phyloP scores from a whole-genome alignment of 2,888 invertebrate genomes.

The Arenicola marina region DNA sequence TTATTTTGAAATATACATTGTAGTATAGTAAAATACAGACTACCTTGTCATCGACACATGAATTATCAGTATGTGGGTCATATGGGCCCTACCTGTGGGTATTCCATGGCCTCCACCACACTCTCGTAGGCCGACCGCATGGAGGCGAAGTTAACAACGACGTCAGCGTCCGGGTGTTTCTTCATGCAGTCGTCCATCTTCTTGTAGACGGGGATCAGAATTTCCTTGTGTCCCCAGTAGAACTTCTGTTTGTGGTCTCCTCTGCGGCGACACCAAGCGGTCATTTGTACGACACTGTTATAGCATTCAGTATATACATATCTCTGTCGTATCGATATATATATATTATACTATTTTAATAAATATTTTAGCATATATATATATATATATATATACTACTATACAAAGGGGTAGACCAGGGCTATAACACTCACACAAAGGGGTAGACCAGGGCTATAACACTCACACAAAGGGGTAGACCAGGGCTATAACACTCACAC shows the following conservation, averaged over 20 bases:
- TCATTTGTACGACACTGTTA: no score
- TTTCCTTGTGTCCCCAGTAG: constrained; percentile 99
- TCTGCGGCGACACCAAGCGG: no score
- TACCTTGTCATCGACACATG: background rate
- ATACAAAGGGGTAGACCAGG: no score
- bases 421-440: no score
- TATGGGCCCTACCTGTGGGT: constrained; percentile 69
- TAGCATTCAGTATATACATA: no score
- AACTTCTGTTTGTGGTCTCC: constrained; percentile 99
- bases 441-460: no score
- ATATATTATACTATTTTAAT: no score
- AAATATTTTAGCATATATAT: background rate
- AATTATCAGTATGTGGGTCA: background rate
- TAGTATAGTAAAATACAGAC: no score
- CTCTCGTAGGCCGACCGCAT: constrained; percentile 96
- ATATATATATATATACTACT: background rate
- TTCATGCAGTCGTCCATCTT: constrained; percentile 95
- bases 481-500: no score
- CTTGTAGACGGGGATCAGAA: constrained; percentile 87
- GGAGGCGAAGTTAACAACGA: constrained; percentile 95
- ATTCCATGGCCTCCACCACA: constrained; percentile 90
- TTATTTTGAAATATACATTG: background rate
- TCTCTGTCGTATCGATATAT: no score
- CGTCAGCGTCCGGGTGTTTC: constrained; percentile 92
- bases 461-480: no score